Percentiles rank a stretch among this genome's conserved stretches.
Evolutionary conservation across 2,797 vertebrate genomes (phyloP).

Genomic region (Myotis vivesi): DNA sequence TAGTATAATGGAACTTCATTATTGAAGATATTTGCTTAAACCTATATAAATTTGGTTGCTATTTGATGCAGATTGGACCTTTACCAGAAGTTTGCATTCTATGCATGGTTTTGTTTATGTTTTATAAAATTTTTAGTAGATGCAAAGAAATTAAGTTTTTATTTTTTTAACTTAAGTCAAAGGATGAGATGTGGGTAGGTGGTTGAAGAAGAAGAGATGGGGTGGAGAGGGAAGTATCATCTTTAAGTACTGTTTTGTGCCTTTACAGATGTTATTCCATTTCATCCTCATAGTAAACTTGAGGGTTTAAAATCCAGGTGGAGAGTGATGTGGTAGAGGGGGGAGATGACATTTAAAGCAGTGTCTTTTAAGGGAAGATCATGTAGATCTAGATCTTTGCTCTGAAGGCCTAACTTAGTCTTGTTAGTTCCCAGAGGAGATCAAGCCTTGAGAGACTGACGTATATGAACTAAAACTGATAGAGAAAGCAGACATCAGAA

Average conservation of each 20-base stretch:
- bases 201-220: not conserved
- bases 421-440: not conserved
- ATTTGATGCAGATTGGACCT: slow-evolving; percentile 11
- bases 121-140: not conserved
- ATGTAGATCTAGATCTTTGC: not conserved
- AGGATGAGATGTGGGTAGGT: not conserved
- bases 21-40: slow-evolving; percentile 18
- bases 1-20: not conserved
- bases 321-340: too few relatives aligned
- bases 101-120: not conserved
- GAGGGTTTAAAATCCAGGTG: not conserved
- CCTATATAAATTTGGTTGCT: not conserved
- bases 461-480: not conserved
- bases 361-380: not conserved
- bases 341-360: not conserved
- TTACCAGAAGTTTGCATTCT: slow-evolving; percentile 3
- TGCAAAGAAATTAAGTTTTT: not conserved
- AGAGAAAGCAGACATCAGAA: not conserved
- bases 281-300: not conserved
- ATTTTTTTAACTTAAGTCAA: not conserved
- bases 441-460: not conserved
- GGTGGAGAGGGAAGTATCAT: not conserved
- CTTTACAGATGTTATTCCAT: not conserved
- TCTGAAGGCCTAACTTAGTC: not conserved
- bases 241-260: not conserved